Percentiles rank a stretch among this genome's conserved stretches.
Evolutionary conservation across 2,113 vertebrate genomes (phyloP).

Genomic region (Channa argus): DNA sequence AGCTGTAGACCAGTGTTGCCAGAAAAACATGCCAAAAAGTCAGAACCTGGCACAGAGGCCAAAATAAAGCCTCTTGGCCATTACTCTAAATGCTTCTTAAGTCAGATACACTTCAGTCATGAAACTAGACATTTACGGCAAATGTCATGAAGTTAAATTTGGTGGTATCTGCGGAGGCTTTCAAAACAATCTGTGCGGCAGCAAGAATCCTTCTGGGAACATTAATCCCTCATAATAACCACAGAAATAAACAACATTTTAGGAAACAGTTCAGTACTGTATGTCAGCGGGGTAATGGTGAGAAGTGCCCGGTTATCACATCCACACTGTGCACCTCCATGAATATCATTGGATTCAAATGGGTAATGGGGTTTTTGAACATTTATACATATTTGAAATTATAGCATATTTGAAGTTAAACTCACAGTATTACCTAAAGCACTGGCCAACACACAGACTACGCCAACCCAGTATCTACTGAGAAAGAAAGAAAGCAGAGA

Average conservation of each 20-base stretch:
- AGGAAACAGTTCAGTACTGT: background rate
- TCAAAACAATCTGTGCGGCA: background rate
- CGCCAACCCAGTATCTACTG: background rate
- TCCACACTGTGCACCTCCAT: background rate
- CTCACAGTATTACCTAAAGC: background rate
- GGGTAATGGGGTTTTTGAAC: background rate
- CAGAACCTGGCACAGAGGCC: background rate
- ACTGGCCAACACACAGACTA: background rate
- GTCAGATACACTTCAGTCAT: conserved; percentile 8
- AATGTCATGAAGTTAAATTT: background rate
- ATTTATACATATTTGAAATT: conserved; percentile 1
- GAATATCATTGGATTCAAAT: background rate
- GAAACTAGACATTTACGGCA: background rate
- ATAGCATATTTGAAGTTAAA: background rate
- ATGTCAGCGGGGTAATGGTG: background rate
- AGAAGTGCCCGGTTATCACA: background rate
- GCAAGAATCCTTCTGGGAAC: background rate
- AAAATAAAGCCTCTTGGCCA: background rate
- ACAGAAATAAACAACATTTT: background rate
- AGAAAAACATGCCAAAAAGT: conserved; percentile 1
- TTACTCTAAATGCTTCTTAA: conserved; percentile 8
- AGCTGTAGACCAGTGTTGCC: background rate
- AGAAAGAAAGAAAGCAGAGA: too few relatives aligned
- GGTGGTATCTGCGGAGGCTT: background rate
- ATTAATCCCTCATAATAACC: conserved; percentile 5